Conservation (phyloP, 1,140 invertebrate genomes). For the Drosophila persimilis region DNA sequence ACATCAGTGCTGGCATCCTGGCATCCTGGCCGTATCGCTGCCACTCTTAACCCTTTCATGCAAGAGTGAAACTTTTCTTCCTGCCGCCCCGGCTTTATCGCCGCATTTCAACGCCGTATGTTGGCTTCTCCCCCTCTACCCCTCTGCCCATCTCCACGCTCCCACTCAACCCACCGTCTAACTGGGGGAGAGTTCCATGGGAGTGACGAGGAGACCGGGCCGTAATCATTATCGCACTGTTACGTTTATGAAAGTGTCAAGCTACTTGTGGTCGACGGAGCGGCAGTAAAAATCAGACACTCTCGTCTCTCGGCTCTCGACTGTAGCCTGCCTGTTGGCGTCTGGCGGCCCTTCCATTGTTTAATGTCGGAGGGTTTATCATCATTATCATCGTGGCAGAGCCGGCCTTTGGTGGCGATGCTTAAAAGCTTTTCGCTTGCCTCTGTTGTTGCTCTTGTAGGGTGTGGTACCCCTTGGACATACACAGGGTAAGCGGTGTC, state of each 20-base stretch:
- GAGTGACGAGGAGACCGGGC: slow-evolving; percentile 27
- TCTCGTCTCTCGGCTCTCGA: slow-evolving; percentile 14
- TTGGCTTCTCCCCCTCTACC: slow-evolving; percentile 27
- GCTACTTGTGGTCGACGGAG: slow-evolving; percentile 76
- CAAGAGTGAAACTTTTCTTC: slow-evolving; percentile 69
- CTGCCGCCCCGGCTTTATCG: slow-evolving; percentile 57
- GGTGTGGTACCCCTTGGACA: slow-evolving; percentile 23
- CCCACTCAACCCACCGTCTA: slow-evolving; percentile 8
- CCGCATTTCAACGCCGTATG: slow-evolving; percentile 75
- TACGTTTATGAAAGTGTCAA: slow-evolving; percentile 82
- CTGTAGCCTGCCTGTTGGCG: too few species aligned
- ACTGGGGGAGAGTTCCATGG: slow-evolving; percentile 15
- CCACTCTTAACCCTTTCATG: slow-evolving; percentile 75
- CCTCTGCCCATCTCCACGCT: not conserved
- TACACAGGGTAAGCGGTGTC: slow-evolving; percentile 4
- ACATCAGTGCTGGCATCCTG: slow-evolving; percentile 30
- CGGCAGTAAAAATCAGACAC: slow-evolving; percentile 76
- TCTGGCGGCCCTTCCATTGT: slow-evolving; percentile 61
- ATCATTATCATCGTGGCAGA: slow-evolving; percentile 57
- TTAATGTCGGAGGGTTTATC: slow-evolving; percentile 73
- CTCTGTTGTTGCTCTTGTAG: slow-evolving; percentile 17
- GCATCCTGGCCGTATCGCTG: slow-evolving; percentile 24
- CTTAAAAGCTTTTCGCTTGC: slow-evolving; percentile 48
- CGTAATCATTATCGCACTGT: slow-evolving; percentile 80
- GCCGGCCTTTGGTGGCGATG: slow-evolving; percentile 3